Conservation (phyloP, 53 echinoderm and acorn worm genomes). For the Stichopus horrens region DNA sequence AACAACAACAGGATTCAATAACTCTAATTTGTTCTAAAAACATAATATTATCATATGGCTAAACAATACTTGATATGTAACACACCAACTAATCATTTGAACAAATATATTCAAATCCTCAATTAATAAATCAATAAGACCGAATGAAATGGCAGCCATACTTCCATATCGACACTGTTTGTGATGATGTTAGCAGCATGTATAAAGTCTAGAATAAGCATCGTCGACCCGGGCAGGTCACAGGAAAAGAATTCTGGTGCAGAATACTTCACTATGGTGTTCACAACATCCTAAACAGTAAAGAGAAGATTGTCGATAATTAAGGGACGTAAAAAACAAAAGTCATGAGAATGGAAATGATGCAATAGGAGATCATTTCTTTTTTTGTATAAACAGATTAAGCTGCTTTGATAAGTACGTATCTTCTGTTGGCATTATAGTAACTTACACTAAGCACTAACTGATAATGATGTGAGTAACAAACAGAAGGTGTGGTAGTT, state of each 20-base stretch:
- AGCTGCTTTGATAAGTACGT: no score
- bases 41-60: no score
- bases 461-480: no score
- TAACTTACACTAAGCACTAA: no score
- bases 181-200: slow-evolving; percentile 95
- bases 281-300: slow-evolving; percentile 78
- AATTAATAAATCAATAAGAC: slow-evolving; percentile 1
- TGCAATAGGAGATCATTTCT: no score
- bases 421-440: no score
- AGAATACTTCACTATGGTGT: slow-evolving; percentile 88
- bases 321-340: no score
- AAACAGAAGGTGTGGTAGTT: no score
- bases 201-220: slow-evolving; percentile 90
- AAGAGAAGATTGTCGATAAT: not conserved
- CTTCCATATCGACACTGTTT: slow-evolving; percentile 72
- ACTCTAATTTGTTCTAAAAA: no score
- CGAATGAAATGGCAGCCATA: slow-evolving; percentile 14
- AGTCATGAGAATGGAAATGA: no score
- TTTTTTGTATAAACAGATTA: no score
- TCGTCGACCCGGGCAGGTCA: slow-evolving; percentile 85
- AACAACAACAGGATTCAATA: no score
- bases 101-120: not conserved
- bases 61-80: not conserved
- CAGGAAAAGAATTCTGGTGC: slow-evolving; percentile 91
- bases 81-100: not conserved